A percentile compares a stretch with the other conserved stretches of the same genome.
Conservation (phyloP, 2,797 vertebrate species). For the Lithobates sylvaticus region DNA sequence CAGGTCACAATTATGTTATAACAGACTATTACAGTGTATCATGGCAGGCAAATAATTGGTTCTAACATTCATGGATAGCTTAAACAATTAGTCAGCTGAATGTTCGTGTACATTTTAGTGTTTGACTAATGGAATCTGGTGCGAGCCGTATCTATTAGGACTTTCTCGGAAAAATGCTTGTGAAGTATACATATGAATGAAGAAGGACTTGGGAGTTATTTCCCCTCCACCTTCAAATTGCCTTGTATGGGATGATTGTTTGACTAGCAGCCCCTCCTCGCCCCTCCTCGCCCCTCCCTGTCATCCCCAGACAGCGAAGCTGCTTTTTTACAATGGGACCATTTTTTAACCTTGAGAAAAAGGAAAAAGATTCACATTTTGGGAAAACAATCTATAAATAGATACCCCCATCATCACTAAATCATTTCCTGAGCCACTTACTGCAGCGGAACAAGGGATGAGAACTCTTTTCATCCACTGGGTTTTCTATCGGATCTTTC, state of each 20-base stretch:
- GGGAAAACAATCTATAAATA: conserved; percentile 40
- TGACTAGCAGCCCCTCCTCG: not conserved
- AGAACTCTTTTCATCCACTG: conserved; percentile 15
- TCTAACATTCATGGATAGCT: not conserved
- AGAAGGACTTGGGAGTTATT: not conserved
- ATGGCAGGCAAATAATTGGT: not conserved
- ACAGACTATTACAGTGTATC: not conserved
- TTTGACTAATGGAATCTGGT: not conserved
- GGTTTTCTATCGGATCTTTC: not conserved
- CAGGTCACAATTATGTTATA: too few relatives aligned
- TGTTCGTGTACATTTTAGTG: not conserved
- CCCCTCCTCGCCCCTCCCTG: not conserved
- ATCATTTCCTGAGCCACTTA: conserved; percentile 32
- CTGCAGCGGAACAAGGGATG: not conserved
- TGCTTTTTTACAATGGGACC: conserved; percentile 43
- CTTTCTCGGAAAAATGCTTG: not conserved
- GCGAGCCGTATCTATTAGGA: not conserved
- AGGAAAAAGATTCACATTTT: conserved; percentile 30
- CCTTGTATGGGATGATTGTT: conserved; percentile 34
- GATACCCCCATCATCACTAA: conserved; percentile 14
- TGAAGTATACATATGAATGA: conserved; percentile 5
- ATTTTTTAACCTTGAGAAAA: conserved; percentile 30
- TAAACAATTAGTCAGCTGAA: not conserved
- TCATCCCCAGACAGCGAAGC: conserved; percentile 2
- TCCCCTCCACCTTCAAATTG: conserved; percentile 18